Evolutionary conservation across 1,140 invertebrate species (phyloP).

Genomic region (Tenebrio molitor): DNA sequence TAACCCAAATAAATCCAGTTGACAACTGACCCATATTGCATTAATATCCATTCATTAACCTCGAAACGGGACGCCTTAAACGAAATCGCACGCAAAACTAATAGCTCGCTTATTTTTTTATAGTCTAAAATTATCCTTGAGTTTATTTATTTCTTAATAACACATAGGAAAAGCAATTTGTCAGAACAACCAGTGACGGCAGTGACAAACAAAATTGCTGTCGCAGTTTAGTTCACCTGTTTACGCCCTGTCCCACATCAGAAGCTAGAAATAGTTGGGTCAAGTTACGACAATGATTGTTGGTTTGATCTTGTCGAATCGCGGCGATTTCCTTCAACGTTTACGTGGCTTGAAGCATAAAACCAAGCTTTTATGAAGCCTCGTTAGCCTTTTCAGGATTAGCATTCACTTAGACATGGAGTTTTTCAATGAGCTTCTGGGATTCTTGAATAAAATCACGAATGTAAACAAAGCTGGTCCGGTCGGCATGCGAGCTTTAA

Average conservation of each 20-base stretch:
- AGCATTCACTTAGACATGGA: neutral
- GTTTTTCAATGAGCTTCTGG: constrained; percentile 26
- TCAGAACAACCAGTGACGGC: neutral
- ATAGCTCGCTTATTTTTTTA: neutral
- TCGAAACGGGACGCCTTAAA: constrained; percentile 5
- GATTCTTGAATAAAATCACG: constrained; percentile 32
- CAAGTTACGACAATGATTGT: too few species aligned
- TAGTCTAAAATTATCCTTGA: neutral
- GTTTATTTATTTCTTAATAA: neutral
- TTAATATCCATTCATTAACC: constrained; percentile 26
- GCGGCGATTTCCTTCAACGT: too few species aligned
- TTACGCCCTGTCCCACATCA: too few species aligned
- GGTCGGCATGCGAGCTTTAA: constrained; percentile 25
- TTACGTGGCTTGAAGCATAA: too few species aligned
- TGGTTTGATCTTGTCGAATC: too few species aligned
- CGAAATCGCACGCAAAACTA: constrained; percentile 9
- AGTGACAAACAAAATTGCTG: too few species aligned
- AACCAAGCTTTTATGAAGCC: too few species aligned
- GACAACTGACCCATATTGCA: constrained; percentile 33
- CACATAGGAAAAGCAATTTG: neutral
- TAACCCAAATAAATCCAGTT: constrained; percentile 20
- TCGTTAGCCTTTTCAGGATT: neutral
- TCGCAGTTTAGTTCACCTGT: too few species aligned
- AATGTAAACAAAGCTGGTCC: constrained; percentile 23
- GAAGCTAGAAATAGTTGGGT: too few species aligned